Evolutionary conservation across 2,113 vertebrate species (phyloP).

Genomic region (Fulmarus glacialis): DNA sequence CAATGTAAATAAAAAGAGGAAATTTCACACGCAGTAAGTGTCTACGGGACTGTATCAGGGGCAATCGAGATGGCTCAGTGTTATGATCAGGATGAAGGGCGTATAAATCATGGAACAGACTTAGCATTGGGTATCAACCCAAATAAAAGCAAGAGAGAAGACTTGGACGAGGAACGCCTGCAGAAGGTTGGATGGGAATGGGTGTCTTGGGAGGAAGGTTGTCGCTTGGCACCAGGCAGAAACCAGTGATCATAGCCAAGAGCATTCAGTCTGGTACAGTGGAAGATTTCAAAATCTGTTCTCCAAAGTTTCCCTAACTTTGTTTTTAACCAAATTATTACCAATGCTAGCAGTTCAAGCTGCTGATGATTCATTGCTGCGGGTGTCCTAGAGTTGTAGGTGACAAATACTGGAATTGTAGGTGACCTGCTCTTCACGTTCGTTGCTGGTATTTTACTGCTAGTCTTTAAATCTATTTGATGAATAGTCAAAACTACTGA

Average conservation of each 20-base stretch:
- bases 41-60: not conserved
- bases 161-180: not conserved
- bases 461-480: not conserved
- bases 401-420: not conserved
- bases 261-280: slow-evolving; percentile 15
- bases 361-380: not conserved
- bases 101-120: not conserved
- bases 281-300: slow-evolving; percentile 33
- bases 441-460: not conserved
- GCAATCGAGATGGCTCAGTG: not conserved
- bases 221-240: not conserved
- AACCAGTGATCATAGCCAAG: slow-evolving; percentile 8
- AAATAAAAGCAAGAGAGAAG: slow-evolving; percentile 6
- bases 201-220: not conserved
- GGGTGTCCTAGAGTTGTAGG: not conserved
- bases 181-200: slow-evolving; percentile 23
- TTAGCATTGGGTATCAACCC: not conserved
- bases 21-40: not conserved
- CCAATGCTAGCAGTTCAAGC: not conserved
- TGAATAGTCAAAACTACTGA: not conserved
- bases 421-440: not conserved
- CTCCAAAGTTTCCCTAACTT: not conserved
- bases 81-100: not conserved
- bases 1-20: fast-evolving
- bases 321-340: not conserved